These are phyloP conservation scores for Elysia chlorotica DNA, from an alignment of 1,140 invertebrate species.

Conservation along the genomic window DNA sequence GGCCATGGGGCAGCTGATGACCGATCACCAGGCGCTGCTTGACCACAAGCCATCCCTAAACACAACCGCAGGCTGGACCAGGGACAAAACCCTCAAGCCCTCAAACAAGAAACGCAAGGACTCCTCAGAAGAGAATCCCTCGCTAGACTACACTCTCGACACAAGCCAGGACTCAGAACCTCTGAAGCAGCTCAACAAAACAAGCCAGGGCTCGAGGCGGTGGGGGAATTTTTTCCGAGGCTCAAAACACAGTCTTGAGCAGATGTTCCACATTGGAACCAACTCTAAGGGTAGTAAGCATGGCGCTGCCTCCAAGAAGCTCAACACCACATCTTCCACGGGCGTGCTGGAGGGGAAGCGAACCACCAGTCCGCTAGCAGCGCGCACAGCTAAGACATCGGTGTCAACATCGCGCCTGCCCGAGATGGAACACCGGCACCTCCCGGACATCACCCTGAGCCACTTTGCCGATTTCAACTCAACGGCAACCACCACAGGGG, in stretches of 20 bases:
- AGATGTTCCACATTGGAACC: constrained; percentile 8
- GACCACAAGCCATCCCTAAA: too few relatives aligned
- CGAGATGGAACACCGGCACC: not conserved
- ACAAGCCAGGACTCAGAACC: too few relatives aligned
- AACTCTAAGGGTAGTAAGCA: not conserved
- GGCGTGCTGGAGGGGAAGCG: constrained; percentile 6
- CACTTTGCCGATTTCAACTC: constrained; percentile 15
- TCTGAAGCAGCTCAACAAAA: constrained; percentile 20
- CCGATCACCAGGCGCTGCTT: too few relatives aligned
- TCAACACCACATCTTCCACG: constrained; percentile 7
- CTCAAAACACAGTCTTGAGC: constrained; percentile 14
- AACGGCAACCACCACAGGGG: not conserved
- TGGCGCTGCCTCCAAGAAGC: too few relatives aligned
- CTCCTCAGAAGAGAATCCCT: too few relatives aligned
- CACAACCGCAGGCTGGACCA: too few relatives aligned
- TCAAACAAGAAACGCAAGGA: too few relatives aligned
- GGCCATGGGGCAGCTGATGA: not conserved
- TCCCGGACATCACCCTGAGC: constrained; percentile 17
- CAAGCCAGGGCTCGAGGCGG: constrained; percentile 10
- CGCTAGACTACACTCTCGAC: too few relatives aligned
- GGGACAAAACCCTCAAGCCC: too few relatives aligned
- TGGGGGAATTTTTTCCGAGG: constrained; percentile 14
- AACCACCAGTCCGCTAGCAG: not conserved
- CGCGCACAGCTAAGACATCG: not conserved
- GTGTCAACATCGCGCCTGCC: constrained; percentile 11